These are phyloP conservation scores for Salvator merianae DNA, from an alignment of 2,113 vertebrate species.

Conservation along the genomic window DNA sequence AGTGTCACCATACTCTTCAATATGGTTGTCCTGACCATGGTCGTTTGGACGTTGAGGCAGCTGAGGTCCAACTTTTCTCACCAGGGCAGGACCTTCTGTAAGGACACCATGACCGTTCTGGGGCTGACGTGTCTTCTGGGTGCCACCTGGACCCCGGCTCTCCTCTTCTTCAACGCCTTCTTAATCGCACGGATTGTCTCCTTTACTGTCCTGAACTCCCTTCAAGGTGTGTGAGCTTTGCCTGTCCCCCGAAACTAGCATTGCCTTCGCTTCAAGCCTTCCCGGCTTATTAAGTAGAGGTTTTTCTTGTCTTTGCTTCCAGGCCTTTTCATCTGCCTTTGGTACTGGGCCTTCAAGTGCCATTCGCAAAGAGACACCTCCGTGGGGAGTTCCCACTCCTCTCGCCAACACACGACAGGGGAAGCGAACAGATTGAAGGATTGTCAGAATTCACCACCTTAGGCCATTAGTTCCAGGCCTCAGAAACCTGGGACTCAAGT, in stretches of 20 bases:
- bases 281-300: not conserved
- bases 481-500: too few relatives aligned
- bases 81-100: constrained; percentile 40
- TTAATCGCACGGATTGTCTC: constrained; percentile 76
- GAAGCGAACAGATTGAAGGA: too few relatives aligned
- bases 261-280: not conserved
- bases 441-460: too few relatives aligned
- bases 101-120: constrained; percentile 66
- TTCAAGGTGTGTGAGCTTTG: constrained; percentile 71
- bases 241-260: too few relatives aligned
- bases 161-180: constrained; percentile 69
- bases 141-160: constrained; percentile 77
- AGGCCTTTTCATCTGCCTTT: constrained; percentile 68
- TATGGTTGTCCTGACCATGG: constrained; percentile 66
- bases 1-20: constrained; percentile 72
- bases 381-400: not conserved
- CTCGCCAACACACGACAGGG: not conserved
- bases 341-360: constrained; percentile 51
- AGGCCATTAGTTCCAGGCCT: too few relatives aligned
- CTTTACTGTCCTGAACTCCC: constrained; percentile 79
- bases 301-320: not conserved
- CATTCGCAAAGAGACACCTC: rapidly evolving
- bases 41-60: constrained; percentile 56
- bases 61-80: constrained; percentile 29
- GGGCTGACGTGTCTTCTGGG: constrained; percentile 80